These are phyloP conservation scores for Apostichopus californicus DNA, from an alignment of 35 echinoderm and acorn worm species.

Conservation along the genomic window DNA sequence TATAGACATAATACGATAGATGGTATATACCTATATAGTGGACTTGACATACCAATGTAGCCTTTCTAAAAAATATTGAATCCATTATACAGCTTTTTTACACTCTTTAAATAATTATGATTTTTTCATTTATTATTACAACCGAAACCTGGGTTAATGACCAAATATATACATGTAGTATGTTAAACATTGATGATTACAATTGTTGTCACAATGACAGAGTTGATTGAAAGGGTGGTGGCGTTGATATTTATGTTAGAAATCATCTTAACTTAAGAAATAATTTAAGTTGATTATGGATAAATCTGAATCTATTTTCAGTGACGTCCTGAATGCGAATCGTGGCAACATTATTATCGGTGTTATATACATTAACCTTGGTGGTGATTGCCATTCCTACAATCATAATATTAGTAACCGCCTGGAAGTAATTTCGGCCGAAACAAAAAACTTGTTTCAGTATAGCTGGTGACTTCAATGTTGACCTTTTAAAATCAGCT, in stretches of 20 bases:
- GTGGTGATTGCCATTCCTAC: neutral
- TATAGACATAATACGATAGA: no score
- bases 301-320: conserved; percentile 3
- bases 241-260: conserved; percentile 14
- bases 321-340: neutral
- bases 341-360: neutral
- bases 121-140: neutral
- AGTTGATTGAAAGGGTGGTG: neutral
- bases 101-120: no score
- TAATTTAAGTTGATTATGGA: neutral
- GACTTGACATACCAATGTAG: no score
- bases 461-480: neutral
- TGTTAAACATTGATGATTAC: conserved; percentile 30
- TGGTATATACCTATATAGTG: no score
- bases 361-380: neutral
- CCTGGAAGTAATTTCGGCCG: conserved; percentile 2
- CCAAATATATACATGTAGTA: neutral
- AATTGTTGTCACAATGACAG: neutral
- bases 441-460: neutral
- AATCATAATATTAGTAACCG: conserved; percentile 10
- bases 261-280: neutral
- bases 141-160: conserved; percentile 19
- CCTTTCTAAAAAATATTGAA: no score
- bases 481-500: conserved; percentile 29
- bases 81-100: no score